A percentile compares a stretch with the other conserved stretches of the same genome.
Conservation (phyloP, 2,797 vertebrate species). For the Neolamprologus multifasciatus region DNA sequence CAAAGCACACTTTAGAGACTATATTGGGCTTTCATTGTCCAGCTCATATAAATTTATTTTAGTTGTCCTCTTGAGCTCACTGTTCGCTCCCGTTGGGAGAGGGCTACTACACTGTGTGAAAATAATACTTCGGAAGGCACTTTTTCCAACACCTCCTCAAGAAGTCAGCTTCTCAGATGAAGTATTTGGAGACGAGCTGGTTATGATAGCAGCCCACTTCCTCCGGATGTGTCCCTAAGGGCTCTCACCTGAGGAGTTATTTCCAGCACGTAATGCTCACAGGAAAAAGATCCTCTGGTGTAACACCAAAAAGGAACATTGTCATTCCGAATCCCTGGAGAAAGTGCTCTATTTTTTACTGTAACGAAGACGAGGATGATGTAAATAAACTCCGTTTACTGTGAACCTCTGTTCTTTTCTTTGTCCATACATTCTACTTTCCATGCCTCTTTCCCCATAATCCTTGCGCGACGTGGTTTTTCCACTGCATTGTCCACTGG, state of each 20-base stretch:
- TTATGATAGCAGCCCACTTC: constrained; percentile 24
- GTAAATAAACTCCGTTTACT: constrained; percentile 42
- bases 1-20: constrained; percentile 25
- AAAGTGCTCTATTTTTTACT: constrained; percentile 43
- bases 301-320: constrained; percentile 7
- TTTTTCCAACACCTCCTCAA: not conserved
- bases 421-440: constrained; percentile 14
- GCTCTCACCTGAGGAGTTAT: constrained; percentile 58
- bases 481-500: constrained; percentile 16
- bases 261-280: constrained; percentile 39
- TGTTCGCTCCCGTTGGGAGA: not conserved
- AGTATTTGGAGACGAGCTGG: constrained; percentile 37
- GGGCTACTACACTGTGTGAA: not conserved
- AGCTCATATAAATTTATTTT: constrained; percentile 40
- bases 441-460: not conserved
- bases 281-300: constrained; percentile 42
- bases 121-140: constrained; percentile 13
- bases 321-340: constrained; percentile 35
- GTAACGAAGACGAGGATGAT: constrained; percentile 10
- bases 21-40: constrained; percentile 30
- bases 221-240: constrained; percentile 37
- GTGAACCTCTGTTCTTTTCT: not conserved
- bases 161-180: constrained; percentile 21
- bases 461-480: constrained; percentile 35
- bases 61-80: constrained; percentile 5